Evolutionary conservation across 1,140 invertebrate genomes (phyloP), one percentile per base, ranked within the genome.

Genomic region (Hycleus cichorii): DNA sequence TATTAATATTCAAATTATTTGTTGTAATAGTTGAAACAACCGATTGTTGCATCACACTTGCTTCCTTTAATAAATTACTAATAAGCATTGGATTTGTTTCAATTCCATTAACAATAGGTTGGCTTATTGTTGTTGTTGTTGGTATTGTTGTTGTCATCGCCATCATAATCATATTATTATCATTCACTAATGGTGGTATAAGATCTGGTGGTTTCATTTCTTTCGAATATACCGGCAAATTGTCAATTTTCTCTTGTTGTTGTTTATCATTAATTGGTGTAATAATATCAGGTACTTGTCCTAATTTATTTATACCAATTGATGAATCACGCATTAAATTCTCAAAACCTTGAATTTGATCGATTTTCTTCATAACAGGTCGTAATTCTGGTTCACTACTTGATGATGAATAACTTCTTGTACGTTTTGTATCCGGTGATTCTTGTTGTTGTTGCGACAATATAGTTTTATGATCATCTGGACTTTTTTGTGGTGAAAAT

Each of bases 401-500:
- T 47, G 40, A 42, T 4, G 64, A 68, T 4, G 64, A 68, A 51
- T 63, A 63, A 49, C 66, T 65, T 25, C 65, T 57, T 7, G 54
- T 64, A 49, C 65, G 47, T 32, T 32, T 32, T 32, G 32, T 32
- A 5, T 59, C 58, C 59, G 61, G 46, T 69, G 63, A 9, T 45
- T 54, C 7, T 38, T 45, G n/a, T 18, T 54, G 7, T 62, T 11
- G 59, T 48, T 45, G 39, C 59, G 70, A 64, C 49, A 53, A 32
- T 1, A 32, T 32, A 5, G 59, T 10, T 69, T 65, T 64, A 39
- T 68, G 58, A 42, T 71, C 64, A 8, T 71, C 65, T 9, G 72
- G 71, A 7, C 69, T 70, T 64, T 78, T 78, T 52, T 80, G 78
- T 0, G 80, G 81, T 47, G 79, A 81, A 59, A 82, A 82, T 48